These are phyloP conservation scores for Morone chrysops DNA, from an alignment of 2,113 vertebrate genomes.

Conservation along the genomic window DNA sequence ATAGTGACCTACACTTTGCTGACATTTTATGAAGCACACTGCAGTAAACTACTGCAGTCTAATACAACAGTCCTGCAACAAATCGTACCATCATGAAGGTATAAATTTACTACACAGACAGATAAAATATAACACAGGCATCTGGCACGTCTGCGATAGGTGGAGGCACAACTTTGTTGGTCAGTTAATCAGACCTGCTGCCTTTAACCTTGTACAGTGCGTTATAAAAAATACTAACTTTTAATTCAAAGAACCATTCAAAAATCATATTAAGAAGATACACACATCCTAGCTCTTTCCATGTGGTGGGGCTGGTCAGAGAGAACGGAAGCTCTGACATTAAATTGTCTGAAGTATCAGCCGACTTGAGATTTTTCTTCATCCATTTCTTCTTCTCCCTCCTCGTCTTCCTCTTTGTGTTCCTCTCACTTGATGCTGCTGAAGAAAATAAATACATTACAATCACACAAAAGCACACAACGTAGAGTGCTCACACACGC, in stretches of 20 bases:
- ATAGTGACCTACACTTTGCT: not conserved
- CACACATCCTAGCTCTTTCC: constrained; percentile 82
- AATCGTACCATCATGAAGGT: not conserved
- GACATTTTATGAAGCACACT: not conserved
- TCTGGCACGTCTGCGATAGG: not conserved
- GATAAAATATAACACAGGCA: no score
- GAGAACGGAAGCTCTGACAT: constrained; percentile 89
- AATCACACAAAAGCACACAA: not conserved
- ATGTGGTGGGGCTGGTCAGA: constrained; percentile 83
- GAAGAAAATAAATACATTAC: not conserved
- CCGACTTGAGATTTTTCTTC: constrained; percentile 54
- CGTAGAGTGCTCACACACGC: not conserved
- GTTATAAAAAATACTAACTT: not conserved
- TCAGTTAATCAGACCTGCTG: not conserved
- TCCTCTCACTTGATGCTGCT: constrained; percentile 61
- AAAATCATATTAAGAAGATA: not conserved
- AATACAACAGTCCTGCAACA: not conserved
- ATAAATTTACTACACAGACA: not conserved
- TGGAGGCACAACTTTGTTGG: not conserved
- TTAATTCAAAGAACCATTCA: not conserved
- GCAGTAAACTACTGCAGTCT: not conserved
- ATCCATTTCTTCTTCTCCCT: constrained; percentile 60
- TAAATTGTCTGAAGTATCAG: constrained; percentile 55
- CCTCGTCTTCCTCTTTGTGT: constrained; percentile 63
- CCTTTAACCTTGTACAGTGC: not conserved